A percentile compares a stretch with the other conserved stretches of the same genome.
Conservation (phyloP, 2,113 vertebrate genomes). For the Pithys albifrons region DNA sequence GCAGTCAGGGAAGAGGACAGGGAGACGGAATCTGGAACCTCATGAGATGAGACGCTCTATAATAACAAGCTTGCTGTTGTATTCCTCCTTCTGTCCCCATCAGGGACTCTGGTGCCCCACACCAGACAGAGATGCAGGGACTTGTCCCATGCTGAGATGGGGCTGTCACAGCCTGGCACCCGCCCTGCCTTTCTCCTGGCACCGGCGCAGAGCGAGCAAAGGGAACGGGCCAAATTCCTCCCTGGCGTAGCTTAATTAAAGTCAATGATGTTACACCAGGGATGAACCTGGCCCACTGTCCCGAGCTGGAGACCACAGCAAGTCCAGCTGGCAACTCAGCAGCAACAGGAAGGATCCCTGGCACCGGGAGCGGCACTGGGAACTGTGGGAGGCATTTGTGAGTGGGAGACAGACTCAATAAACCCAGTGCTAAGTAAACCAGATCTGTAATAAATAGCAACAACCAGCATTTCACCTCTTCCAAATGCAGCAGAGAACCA, state of each 20-base stretch:
- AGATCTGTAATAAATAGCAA: slow-evolving; percentile 21
- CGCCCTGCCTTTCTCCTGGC: neutral
- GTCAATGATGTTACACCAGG: slow-evolving; percentile 55
- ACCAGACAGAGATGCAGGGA: neutral
- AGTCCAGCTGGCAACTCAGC: slow-evolving; percentile 64
- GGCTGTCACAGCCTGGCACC: slow-evolving; percentile 22
- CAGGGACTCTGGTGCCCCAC: neutral
- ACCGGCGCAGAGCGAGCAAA: neutral
- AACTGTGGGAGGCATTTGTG: neutral
- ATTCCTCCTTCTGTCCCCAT: neutral
- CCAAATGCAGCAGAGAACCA: neutral
- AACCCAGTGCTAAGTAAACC: slow-evolving; percentile 7
- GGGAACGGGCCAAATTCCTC: slow-evolving; percentile 14
- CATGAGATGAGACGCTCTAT: fast-evolving
- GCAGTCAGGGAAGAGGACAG: neutral
- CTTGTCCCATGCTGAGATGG: neutral
- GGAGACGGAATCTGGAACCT: neutral
- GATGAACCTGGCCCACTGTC: slow-evolving; percentile 62
- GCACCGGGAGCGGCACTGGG: neutral
- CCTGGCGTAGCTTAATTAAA: slow-evolving; percentile 53
- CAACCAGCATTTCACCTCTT: neutral
- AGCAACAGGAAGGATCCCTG: slow-evolving; percentile 18
- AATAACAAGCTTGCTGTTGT: fast-evolving
- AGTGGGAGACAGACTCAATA: slow-evolving; percentile 20
- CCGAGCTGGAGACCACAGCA: slow-evolving; percentile 24